These are phyloP conservation scores for Macaria notata DNA, from an alignment of 2,888 invertebrate species.

Conservation along the genomic window DNA sequence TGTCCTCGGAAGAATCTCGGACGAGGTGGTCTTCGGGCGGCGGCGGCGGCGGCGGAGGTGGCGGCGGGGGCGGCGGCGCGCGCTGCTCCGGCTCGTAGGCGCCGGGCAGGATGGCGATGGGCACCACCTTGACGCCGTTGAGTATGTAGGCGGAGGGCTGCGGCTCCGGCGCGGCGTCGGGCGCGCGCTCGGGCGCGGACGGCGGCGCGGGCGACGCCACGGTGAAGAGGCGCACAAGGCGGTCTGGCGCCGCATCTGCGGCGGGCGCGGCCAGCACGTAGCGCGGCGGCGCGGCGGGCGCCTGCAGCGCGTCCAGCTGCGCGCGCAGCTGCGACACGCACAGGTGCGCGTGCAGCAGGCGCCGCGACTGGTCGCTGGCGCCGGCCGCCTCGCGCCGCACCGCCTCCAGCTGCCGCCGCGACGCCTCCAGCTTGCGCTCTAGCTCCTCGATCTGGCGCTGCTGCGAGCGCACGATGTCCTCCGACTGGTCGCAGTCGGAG, in stretches of 20 bases:
- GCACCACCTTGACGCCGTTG: conserved; percentile 83
- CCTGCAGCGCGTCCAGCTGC: conserved; percentile 84
- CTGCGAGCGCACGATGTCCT: conserved; percentile 92
- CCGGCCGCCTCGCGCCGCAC: conserved; percentile 83
- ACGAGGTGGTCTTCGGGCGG: conserved; percentile 47
- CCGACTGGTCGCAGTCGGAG: conserved; percentile 69
- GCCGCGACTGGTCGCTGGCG: conserved; percentile 71
- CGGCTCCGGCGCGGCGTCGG: conserved; percentile 45
- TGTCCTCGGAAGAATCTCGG: conserved; percentile 69
- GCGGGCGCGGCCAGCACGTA: conserved; percentile 63
- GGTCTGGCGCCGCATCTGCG: conserved; percentile 45
- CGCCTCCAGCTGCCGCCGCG: conserved; percentile 89
- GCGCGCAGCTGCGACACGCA: conserved; percentile 80
- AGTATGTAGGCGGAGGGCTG: conserved; percentile 83
- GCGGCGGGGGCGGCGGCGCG: conserved; percentile 52
- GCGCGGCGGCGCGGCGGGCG: conserved; percentile 65
- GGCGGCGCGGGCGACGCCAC: conserved; percentile 48
- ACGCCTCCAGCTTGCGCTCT: conserved; percentile 90
- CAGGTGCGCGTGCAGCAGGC: conserved; percentile 84
- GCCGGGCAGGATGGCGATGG: conserved; percentile 73
- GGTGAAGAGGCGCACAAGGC: conserved; percentile 62
- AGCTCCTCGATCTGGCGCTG: conserved; percentile 92
- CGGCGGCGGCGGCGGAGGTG: conserved; percentile 57
- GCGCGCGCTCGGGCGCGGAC: conserved; percentile 27
- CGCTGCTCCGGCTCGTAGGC: conserved; percentile 69